These are phyloP conservation scores for Rhineura floridana DNA, from an alignment of 2,113 vertebrate species.

Conservation along the genomic window DNA sequence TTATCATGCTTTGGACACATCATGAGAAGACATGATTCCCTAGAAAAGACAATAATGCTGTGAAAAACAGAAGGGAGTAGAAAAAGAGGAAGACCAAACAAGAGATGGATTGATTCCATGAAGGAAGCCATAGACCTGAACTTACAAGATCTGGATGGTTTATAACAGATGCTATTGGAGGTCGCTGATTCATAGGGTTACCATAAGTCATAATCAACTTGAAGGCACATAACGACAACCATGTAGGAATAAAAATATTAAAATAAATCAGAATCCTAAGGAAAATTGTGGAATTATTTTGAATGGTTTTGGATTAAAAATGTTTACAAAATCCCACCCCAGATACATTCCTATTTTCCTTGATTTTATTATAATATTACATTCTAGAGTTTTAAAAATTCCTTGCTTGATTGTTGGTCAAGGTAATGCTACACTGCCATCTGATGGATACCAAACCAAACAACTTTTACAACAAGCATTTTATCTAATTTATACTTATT, in stretches of 20 bases:
- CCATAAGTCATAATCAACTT: too few relatives aligned
- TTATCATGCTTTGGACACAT: too few relatives aligned
- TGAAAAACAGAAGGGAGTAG: too few relatives aligned
- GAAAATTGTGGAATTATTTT: not conserved
- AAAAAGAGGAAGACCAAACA: too few relatives aligned
- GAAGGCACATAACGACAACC: too few relatives aligned
- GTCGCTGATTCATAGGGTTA: too few relatives aligned
- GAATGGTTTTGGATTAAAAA: not conserved
- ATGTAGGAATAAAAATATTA: conserved; percentile 2
- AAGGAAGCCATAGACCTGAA: too few relatives aligned
- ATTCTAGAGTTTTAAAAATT: not conserved
- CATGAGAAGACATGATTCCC: too few relatives aligned
- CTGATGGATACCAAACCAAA: conserved; percentile 1
- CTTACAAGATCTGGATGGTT: too few relatives aligned
- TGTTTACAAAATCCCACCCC: not conserved
- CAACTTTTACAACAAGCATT: not conserved
- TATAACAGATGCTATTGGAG: too few relatives aligned
- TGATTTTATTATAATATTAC: not conserved
- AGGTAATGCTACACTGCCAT: conserved; percentile 15
- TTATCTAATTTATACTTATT: not conserved
- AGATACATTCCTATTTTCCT: not conserved
- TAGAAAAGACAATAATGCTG: too few relatives aligned
- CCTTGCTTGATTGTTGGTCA: not conserved
- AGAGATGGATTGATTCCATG: too few relatives aligned
- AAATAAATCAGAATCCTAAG: not conserved